Conservation (phyloP, 1,140 invertebrate genomes). For the silkworm (Bombyx mori) region DNA sequence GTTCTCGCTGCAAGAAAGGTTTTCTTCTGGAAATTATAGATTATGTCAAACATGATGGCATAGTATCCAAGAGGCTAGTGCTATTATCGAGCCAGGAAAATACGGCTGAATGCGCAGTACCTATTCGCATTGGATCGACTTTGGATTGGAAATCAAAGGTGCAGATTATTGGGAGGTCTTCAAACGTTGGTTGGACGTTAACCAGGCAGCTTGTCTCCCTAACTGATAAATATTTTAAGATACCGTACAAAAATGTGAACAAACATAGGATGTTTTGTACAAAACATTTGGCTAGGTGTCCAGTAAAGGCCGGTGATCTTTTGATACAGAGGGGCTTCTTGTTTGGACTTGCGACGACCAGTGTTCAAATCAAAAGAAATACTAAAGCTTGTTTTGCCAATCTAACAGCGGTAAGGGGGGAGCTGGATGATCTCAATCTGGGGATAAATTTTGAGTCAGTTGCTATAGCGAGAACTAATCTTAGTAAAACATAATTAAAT, state of each 20-base stretch:
- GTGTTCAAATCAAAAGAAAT: slow-evolving; percentile 19
- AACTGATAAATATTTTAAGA: slow-evolving; percentile 8
- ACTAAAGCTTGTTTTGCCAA: slow-evolving; percentile 42
- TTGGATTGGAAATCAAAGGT: slow-evolving; percentile 16
- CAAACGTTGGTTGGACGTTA: slow-evolving; percentile 28
- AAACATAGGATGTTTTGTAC: slow-evolving; percentile 38
- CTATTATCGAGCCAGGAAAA: slow-evolving; percentile 39
- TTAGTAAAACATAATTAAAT: no score
- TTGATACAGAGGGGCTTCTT: slow-evolving; percentile 34
- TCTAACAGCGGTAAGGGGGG: slow-evolving; percentile 25
- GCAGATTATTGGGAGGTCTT: slow-evolving; percentile 41
- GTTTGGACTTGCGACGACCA: slow-evolving; percentile 41
- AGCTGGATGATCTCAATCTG: slow-evolving; percentile 25
- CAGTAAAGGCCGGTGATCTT: slow-evolving; percentile 44
- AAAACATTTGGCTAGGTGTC: slow-evolving; percentile 35
- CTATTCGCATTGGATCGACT: slow-evolving; percentile 24
- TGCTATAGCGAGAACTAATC: no score
- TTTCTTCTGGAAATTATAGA: slow-evolving; percentile 36
- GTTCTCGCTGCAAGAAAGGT: slow-evolving; percentile 49
- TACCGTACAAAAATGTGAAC: slow-evolving; percentile 18
- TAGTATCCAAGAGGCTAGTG: slow-evolving; percentile 35
- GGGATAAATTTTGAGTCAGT: slow-evolving; percentile 11
- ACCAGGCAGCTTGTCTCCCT: slow-evolving; percentile 34
- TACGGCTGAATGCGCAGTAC: slow-evolving; percentile 28
- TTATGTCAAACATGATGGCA: slow-evolving; percentile 30